Conservation (phyloP, 2,113 vertebrate species). For the Carassius auratus region DNA sequence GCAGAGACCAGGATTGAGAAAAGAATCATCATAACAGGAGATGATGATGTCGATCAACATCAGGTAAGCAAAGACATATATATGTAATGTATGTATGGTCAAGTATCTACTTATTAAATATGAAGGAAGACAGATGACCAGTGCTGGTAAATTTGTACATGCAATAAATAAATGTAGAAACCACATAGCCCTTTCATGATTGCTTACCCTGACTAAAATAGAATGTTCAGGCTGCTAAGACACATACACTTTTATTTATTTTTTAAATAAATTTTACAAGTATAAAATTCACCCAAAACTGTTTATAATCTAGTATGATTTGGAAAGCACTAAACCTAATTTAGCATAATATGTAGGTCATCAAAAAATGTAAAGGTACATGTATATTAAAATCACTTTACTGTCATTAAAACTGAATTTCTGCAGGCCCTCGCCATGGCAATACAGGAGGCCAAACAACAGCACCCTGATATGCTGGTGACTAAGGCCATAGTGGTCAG, state of each 20-base stretch:
- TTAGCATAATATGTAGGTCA: not conserved
- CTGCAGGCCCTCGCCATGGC: constrained; percentile 92
- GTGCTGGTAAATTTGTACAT: not conserved
- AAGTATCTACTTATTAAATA: no score
- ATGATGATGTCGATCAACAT: constrained; percentile 97
- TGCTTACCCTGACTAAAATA: not conserved
- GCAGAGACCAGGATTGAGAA: constrained; percentile 98
- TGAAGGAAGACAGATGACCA: not conserved
- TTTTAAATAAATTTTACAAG: not conserved
- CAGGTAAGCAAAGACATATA: constrained; percentile 78
- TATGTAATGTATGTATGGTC: not conserved
- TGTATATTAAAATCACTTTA: not conserved
- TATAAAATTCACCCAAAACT: not conserved
- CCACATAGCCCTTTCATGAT: not conserved
- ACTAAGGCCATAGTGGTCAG: constrained; percentile 99
- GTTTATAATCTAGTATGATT: not conserved
- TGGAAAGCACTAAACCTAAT: not conserved
- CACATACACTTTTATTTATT: not conserved
- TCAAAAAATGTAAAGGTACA: not conserved
- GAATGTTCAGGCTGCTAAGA: not conserved
- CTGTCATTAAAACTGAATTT: not conserved
- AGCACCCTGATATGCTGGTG: constrained; percentile 98
- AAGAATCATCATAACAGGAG: constrained; percentile 97
- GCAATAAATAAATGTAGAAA: not conserved
- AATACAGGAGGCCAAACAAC: constrained; percentile 96